Percentiles rank a stretch among this genome's conserved stretches.
phyloP scores from a whole-genome alignment of 2,113 vertebrate genomes.

The Larimichthys polyactis region DNA sequence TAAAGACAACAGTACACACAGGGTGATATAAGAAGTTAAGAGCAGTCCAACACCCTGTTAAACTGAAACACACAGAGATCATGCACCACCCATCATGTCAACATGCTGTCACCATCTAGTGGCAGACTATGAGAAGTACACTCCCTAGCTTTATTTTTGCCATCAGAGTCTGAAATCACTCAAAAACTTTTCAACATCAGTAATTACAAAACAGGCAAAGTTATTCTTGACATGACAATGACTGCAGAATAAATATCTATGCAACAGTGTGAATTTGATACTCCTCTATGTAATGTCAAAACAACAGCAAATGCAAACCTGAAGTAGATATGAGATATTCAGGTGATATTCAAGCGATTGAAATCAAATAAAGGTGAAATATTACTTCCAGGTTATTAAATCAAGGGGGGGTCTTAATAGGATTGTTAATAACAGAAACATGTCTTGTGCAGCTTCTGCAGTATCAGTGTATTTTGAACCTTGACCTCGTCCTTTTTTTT shows the following conservation, averaged over 20 bases:
- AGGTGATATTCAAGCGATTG: background rate
- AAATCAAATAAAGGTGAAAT: background rate
- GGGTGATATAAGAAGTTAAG: background rate
- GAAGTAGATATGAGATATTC: background rate
- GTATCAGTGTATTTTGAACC: background rate
- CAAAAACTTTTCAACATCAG: background rate
- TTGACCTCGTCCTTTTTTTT: background rate
- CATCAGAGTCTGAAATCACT: background rate
- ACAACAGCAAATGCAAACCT: too few species aligned
- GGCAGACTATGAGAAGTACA: constrained; percentile 31
- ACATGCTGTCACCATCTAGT: constrained; percentile 62
- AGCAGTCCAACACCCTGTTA: background rate
- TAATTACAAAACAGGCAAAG: background rate
- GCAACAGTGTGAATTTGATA: background rate
- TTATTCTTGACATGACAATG: background rate
- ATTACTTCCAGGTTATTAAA: background rate
- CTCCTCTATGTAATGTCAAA: background rate
- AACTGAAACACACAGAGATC: background rate
- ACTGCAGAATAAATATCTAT: background rate
- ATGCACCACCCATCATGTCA: too few species aligned
- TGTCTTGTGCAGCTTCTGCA: background rate
- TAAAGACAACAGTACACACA: background rate
- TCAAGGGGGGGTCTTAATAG: background rate
- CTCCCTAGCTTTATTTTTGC: background rate
- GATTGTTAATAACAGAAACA: background rate